phyloP scores from a whole-genome alignment of 2,797 vertebrate genomes.

The Peromyscus melanophrys region DNA sequence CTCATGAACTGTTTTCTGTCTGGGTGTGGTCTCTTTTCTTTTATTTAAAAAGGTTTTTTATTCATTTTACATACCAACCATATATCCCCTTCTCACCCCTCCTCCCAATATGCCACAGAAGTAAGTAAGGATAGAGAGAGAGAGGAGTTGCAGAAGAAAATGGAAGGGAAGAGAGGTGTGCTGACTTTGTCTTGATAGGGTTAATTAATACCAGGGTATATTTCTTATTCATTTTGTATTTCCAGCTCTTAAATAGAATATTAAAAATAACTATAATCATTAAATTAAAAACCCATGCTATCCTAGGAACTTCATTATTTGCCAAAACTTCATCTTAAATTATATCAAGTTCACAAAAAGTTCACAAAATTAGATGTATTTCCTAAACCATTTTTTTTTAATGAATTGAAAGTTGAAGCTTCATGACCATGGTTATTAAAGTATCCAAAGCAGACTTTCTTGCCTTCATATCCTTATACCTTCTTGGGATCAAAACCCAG shows the following conservation, averaged over 20 bases:
- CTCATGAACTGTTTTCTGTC: neutral
- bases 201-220: neutral
- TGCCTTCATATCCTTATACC: neutral
- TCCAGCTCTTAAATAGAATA: neutral
- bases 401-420: neutral
- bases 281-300: neutral
- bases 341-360: neutral
- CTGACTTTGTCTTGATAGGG: neutral
- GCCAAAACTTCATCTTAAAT: neutral
- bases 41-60: too few species aligned
- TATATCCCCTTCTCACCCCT: too few species aligned
- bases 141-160: neutral
- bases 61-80: too few species aligned
- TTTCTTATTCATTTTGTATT: constrained; percentile 13
- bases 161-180: neutral
- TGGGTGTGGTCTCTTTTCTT: neutral
- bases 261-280: neutral
- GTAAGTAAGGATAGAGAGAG: too few species aligned
- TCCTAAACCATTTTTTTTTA: neutral
- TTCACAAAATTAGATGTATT: neutral
- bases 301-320: neutral
- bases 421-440: neutral
- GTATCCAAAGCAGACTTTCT: neutral
- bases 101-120: too few species aligned
- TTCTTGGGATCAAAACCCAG: neutral